Percentiles rank a stretch among this genome's conserved stretches.
These are phyloP conservation scores for Bactericera cockerelli DNA, from an alignment of 1,140 invertebrate species.

Conservation along the genomic window DNA sequence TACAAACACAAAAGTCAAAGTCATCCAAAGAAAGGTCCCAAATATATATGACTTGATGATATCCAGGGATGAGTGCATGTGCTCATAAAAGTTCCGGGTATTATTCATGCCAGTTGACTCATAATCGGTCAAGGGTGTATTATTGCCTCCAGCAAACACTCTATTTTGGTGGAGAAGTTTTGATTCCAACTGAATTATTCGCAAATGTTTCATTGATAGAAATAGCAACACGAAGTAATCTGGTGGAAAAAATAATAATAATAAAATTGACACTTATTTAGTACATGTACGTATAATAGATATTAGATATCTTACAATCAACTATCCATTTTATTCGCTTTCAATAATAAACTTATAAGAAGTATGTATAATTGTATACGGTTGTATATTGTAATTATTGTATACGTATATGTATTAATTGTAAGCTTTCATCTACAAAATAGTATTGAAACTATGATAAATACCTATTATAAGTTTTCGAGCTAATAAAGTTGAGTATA, in stretches of 20 bases:
- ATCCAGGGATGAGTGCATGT: neutral
- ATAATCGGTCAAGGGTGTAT: neutral
- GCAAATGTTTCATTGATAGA: slow-evolving; percentile 2
- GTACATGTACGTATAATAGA: neutral
- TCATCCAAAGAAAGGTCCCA: neutral
- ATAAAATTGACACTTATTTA: neutral
- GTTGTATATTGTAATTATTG: neutral
- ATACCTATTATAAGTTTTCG: no score
- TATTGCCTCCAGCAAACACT: neutral
- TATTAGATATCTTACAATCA: neutral
- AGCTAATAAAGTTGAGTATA: no score
- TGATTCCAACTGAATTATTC: neutral
- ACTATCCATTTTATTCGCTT: neutral
- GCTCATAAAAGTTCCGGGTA: neutral
- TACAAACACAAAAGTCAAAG: neutral
- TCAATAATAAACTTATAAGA: neutral
- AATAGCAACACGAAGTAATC: neutral
- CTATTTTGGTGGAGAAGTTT: neutral
- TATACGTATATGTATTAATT: neutral
- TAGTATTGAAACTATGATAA: no score
- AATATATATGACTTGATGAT: neutral
- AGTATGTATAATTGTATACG: neutral
- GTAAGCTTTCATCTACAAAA: no score
- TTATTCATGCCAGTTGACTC: neutral
- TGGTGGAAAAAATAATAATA: neutral